phyloP scores from a whole-genome alignment of 2,797 vertebrate species.

The Gastrophryne carolinensis region DNA sequence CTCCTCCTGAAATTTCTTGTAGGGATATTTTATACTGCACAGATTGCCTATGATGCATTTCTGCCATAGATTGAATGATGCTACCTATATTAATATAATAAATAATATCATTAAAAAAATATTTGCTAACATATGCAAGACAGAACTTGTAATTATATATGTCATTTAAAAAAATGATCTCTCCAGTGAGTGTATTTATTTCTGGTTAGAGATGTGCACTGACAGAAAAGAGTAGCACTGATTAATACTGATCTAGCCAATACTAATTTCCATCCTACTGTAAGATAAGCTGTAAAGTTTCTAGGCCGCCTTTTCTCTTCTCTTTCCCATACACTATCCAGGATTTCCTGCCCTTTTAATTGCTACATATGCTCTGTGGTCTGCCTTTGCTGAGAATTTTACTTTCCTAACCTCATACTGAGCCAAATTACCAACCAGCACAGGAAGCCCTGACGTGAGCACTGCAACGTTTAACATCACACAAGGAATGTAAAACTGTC shows the following conservation, averaged over 20 bases:
- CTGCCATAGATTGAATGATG: too few relatives aligned
- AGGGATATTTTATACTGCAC: too few relatives aligned
- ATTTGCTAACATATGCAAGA: too few relatives aligned
- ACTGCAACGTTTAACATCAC: background rate
- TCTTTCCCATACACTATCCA: slow-evolving; percentile 41
- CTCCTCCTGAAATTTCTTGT: too few relatives aligned
- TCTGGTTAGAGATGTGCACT: too few relatives aligned
- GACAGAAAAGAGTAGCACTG: slow-evolving; percentile 30
- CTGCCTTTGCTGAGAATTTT: background rate
- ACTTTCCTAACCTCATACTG: slow-evolving; percentile 25
- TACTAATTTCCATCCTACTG: background rate
- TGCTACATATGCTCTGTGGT: background rate
- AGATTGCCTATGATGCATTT: too few relatives aligned
- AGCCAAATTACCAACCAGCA: slow-evolving; percentile 40
- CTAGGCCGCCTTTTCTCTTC: slow-evolving; percentile 47
- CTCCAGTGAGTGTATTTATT: too few relatives aligned
- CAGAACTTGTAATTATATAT: too few relatives aligned
- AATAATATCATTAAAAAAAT: too few relatives aligned
- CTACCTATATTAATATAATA: too few relatives aligned
- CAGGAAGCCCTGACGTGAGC: slow-evolving; percentile 40
- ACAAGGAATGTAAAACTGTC: slow-evolving; percentile 15
- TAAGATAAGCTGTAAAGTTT: background rate
- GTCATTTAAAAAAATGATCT: too few relatives aligned
- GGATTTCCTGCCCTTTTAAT: slow-evolving; percentile 28
- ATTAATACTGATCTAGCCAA: slow-evolving; percentile 32